A percentile compares a stretch with the other conserved stretches of the same genome.
Conservation (phyloP, 2,888 invertebrate species). For the Apamea epomidion region DNA sequence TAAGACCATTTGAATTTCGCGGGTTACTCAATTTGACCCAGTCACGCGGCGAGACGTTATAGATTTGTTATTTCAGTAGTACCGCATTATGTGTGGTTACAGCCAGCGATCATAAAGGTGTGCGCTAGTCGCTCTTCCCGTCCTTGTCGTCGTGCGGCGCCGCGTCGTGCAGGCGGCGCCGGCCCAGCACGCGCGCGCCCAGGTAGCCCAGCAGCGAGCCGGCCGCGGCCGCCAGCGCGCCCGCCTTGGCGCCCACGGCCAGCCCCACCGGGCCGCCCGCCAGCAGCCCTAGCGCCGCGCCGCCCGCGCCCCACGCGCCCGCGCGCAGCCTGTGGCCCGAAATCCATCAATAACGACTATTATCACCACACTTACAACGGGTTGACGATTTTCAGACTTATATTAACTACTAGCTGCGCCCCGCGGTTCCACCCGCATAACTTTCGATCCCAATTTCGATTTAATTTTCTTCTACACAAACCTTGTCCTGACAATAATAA, state of each 20-base stretch:
- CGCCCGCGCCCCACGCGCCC: constrained; percentile 74
- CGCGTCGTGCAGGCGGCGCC: not conserved
- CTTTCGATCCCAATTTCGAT: too few species aligned
- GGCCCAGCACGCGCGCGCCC: constrained; percentile 67
- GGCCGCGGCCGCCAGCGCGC: constrained; percentile 77
- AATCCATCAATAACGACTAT: too few species aligned
- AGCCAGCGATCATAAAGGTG: too few species aligned
- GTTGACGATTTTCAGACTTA: too few species aligned
- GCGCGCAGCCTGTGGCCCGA: constrained; percentile 69
- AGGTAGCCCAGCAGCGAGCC: constrained; percentile 77
- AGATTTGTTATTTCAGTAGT: too few species aligned
- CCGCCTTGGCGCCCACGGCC: constrained; percentile 79
- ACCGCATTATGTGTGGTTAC: not conserved
- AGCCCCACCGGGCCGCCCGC: constrained; percentile 81
- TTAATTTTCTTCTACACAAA: too few species aligned
- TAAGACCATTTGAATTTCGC: not conserved
- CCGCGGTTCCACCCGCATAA: too few species aligned
- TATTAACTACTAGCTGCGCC: too few species aligned
- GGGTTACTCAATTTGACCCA: not conserved
- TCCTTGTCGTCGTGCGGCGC: not conserved
- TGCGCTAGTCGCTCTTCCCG: constrained; percentile 53
- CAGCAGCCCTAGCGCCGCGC: constrained; percentile 78
- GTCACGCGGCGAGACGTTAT: not conserved
- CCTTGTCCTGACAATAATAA: too few species aligned
- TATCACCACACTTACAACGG: too few species aligned